phyloP scores from a whole-genome alignment of 2,888 invertebrate species.

The Hirtodrosophila alboralis region DNA sequence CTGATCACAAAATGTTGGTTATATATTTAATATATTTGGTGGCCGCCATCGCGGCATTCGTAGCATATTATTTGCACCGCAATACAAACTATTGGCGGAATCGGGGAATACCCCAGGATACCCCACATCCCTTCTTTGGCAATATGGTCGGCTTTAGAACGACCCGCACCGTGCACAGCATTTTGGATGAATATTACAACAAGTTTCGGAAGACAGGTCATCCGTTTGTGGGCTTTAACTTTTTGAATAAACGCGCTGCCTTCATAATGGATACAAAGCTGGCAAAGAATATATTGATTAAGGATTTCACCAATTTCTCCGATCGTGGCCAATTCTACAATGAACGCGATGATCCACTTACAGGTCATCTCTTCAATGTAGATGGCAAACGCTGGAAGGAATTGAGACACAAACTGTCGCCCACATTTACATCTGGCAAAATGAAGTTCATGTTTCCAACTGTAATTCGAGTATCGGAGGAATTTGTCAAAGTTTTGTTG shows the following conservation, averaged over 20 bases:
- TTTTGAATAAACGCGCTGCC: constrained; percentile 52
- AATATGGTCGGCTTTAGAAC: constrained; percentile 51
- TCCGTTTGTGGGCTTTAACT: constrained; percentile 68
- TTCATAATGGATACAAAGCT: constrained; percentile 62
- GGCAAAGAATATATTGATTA: constrained; percentile 57
- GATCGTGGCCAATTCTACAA: constrained; percentile 81
- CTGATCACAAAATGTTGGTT: constrained; percentile 33
- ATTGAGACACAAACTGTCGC: constrained; percentile 82
- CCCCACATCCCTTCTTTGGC: constrained; percentile 49
- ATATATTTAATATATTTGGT: constrained; percentile 47
- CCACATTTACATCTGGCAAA: constrained; percentile 80
- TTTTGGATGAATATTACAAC: constrained; percentile 51
- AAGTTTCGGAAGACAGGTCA: constrained; percentile 44
- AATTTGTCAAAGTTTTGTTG: constrained; percentile 47
- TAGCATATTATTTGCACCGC: constrained; percentile 30
- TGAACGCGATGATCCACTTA: constrained; percentile 81
- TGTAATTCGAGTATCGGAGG: constrained; percentile 53
- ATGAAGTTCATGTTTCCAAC: constrained; percentile 77
- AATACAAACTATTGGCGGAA: constrained; percentile 50
- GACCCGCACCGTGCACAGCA: constrained; percentile 32
- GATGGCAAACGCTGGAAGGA: constrained; percentile 84
- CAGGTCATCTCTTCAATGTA: constrained; percentile 78
- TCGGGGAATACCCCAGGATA: constrained; percentile 50
- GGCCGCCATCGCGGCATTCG: constrained; percentile 36
- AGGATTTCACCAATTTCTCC: constrained; percentile 79